phyloP scores from a whole-genome alignment of 2,113 vertebrate genomes.

The Cnemophilus loriae region DNA sequence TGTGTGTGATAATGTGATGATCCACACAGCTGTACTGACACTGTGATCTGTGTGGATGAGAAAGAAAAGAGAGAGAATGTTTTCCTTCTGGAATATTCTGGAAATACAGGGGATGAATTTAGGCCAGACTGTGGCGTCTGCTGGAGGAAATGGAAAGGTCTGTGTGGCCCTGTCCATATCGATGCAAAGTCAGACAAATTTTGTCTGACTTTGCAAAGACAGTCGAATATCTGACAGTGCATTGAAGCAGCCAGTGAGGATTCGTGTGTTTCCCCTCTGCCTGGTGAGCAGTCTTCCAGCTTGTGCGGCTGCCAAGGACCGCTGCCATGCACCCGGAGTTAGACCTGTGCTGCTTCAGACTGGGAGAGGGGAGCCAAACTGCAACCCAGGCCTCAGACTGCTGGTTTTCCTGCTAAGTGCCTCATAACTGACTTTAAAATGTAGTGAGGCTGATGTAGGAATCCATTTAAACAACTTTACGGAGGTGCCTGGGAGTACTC shows the following conservation, averaged over 20 bases:
- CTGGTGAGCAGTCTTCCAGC: not conserved
- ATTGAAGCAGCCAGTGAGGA: not conserved
- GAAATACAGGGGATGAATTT: not conserved
- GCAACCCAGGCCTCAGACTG: not conserved
- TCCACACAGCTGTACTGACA: not conserved
- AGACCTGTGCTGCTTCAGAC: not conserved
- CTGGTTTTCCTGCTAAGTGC: not conserved
- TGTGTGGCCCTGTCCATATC: rapidly evolving
- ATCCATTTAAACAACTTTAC: not conserved
- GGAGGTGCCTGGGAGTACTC: not conserved
- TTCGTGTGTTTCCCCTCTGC: not conserved
- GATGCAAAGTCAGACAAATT: not conserved
- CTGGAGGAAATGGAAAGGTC: not conserved
- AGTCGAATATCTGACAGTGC: not conserved
- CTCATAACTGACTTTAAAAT: not conserved
- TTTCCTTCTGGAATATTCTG: not conserved
- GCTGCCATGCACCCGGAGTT: not conserved
- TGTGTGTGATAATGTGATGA: not conserved
- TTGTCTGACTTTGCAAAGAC: not conserved
- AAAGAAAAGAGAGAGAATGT: not conserved
- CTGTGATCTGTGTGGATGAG: not conserved
- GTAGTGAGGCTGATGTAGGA: not conserved
- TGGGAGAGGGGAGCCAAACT: not conserved
- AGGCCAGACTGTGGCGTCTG: not conserved
- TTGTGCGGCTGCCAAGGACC: not conserved